Percentiles rank a stretch among this genome's conserved stretches.
Evolutionary conservation across 2,113 vertebrate species (phyloP).

Genomic region (Psophia crepitans): DNA sequence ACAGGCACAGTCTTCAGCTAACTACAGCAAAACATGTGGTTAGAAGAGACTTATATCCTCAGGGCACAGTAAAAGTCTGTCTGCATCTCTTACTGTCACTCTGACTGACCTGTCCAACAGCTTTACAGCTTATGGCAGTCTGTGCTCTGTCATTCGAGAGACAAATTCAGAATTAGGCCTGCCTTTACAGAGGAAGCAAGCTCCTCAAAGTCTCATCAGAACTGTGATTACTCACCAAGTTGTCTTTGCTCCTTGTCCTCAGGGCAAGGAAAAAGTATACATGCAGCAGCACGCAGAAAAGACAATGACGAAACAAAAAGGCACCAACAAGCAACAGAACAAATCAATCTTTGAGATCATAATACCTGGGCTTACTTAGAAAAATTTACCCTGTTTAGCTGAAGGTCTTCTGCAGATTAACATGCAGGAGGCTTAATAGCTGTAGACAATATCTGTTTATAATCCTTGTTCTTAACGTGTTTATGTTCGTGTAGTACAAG

Average conservation of each 20-base stretch:
- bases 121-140: not conserved
- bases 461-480: slow-evolving; percentile 16
- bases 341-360: not conserved
- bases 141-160: not conserved
- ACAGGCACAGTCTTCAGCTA: not conserved
- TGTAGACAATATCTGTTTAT: slow-evolving; percentile 30
- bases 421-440: not conserved
- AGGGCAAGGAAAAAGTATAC: not conserved
- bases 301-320: not conserved
- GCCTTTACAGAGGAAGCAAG: not conserved
- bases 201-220: not conserved
- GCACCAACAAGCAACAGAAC: not conserved
- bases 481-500: slow-evolving; percentile 1
- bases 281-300: not conserved
- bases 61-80: not conserved
- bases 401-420: slow-evolving; percentile 44
- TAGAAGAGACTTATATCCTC: slow-evolving; percentile 2
- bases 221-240: not conserved
- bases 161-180: not conserved
- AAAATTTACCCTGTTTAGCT: not conserved
- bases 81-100: not conserved
- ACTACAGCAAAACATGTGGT: not conserved
- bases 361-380: not conserved
- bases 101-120: not conserved
- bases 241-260: not conserved